Evolutionary conservation across 2,113 vertebrate genomes (phyloP).

Genomic region (Dendrocopos noguchii): DNA sequence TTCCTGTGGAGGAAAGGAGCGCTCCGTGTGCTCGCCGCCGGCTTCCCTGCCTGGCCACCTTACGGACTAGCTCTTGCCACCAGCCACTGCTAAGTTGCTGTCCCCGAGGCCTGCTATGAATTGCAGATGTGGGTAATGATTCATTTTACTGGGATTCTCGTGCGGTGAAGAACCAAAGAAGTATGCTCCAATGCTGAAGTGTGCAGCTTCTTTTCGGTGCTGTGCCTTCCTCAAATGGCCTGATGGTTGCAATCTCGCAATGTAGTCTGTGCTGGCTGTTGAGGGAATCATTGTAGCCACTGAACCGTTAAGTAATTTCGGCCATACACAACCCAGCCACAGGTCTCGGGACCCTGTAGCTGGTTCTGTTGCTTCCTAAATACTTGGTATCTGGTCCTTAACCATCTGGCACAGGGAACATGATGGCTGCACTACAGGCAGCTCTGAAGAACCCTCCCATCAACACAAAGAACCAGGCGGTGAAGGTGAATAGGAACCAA

Average conservation of each 20-base stretch:
- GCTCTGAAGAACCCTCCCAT: constrained; percentile 98
- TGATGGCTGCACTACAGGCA: constrained; percentile 91
- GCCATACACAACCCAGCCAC: neutral
- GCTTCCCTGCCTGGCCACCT: neutral
- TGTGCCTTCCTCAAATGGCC: neutral
- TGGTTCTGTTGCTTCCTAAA: neutral
- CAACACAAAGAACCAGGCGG: constrained; percentile 96
- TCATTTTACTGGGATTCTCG: neutral
- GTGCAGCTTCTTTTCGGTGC: neutral
- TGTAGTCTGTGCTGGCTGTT: neutral
- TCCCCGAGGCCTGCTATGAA: neutral
- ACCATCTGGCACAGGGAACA: constrained; percentile 87
- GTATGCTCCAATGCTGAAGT: neutral
- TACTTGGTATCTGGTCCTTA: constrained; percentile 73
- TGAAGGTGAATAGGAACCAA: constrained; percentile 82
- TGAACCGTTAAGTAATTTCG: neutral
- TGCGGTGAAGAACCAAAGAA: neutral
- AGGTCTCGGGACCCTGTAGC: accelerated
- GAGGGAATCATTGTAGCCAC: neutral
- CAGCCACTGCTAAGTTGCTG: neutral
- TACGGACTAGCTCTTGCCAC: neutral
- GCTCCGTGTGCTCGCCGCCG: too few species aligned
- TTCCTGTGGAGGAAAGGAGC: neutral
- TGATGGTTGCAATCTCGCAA: neutral
- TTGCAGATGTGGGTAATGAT: neutral